A percentile compares a stretch with the other conserved stretches of the same genome.
phyloP scores from a whole-genome alignment of 2,797 vertebrate genomes.

The Acanthornis magna region DNA sequence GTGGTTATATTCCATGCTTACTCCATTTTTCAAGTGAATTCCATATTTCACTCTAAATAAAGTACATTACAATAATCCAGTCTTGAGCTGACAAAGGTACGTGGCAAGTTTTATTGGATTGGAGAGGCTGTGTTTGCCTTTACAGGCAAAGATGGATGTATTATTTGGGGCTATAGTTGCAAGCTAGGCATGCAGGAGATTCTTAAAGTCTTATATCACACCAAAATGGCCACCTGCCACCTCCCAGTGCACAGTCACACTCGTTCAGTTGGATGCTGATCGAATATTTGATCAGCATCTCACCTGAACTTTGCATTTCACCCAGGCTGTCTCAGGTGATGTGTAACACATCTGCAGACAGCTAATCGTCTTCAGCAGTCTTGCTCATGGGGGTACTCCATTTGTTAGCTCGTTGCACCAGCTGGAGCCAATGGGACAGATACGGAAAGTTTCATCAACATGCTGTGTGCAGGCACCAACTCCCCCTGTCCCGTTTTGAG shows the following conservation, averaged over 20 bases:
- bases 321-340: not conserved
- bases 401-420: not conserved
- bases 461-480: not conserved
- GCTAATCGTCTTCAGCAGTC: not conserved
- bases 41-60: not conserved
- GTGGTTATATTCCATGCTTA: not conserved
- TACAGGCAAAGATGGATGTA: not conserved
- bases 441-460: not conserved
- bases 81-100: not conserved
- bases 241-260: not conserved
- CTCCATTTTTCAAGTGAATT: conserved; percentile 13
- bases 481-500: not conserved
- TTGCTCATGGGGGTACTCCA: not conserved
- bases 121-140: not conserved
- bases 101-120: not conserved
- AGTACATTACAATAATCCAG: not conserved
- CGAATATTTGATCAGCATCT: not conserved
- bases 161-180: not conserved
- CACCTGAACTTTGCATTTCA: not conserved
- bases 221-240: not conserved
- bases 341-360: not conserved
- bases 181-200: not conserved
- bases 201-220: not conserved
- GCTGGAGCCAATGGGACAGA: not conserved
- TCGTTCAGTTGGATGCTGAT: not conserved